Evolutionary conservation across 2,888 invertebrate species (phyloP), one percentile per base, ranked within the genome.

Genomic region (Eupithecia vulgata): DNA sequence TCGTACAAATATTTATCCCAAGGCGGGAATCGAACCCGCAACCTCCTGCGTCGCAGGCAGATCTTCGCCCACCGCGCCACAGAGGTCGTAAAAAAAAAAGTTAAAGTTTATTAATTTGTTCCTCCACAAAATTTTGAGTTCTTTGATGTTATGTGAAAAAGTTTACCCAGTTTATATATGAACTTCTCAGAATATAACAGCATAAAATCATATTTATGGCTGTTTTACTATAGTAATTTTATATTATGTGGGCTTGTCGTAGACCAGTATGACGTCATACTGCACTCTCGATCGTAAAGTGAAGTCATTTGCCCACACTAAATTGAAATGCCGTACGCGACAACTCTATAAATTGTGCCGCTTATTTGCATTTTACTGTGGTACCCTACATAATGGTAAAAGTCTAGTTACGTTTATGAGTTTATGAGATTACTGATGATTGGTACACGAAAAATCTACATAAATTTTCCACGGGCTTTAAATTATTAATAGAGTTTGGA

Each of bases 291-390:
- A 71, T 66, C 68, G 71, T 59, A 72, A 68, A 69, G 70, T 76
- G 73, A 78, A 76, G 73, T 75, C 69, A 77, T 72, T 72, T 71
- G 72, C 57, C 70, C 61, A 71, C 52, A 69, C 67, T 64, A 65
- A 72, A 76, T 78, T 77, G 68, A 75, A 76, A 79, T 78, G 71
- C 73, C 69, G 65, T 69, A 57, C 35, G 66, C 71, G 57, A 70
- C 62, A 72, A 62, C 62, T 64, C 30, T 37, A 61, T 72, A 72
- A 72, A 71, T 52, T 70, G 68, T 69, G 40, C 30, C 48, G 48
- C 35, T 68, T 61, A 69, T 67, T 67, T 73, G 61, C 45, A 68
- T 70, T 74, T 68, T 68, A 65, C 45, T 37, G 40, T 69, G 13
- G 5, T 40, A 40, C n/a, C n/a, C 17, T 45, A 45, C 45, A n/a